Conservation (phyloP, 2,888 invertebrate species). For the Branchellion lobata region DNA sequence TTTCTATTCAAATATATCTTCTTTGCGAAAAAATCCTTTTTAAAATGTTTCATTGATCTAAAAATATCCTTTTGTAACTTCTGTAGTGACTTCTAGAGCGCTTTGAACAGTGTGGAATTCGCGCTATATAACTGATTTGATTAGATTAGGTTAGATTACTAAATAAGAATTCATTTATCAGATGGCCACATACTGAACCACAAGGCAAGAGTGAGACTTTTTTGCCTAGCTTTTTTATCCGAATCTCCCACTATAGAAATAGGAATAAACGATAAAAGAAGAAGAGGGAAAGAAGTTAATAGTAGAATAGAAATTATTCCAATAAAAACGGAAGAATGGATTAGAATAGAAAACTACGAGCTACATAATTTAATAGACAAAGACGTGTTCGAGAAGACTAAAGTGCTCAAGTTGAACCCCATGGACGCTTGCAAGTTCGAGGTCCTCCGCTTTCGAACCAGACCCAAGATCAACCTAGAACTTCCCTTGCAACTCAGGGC, state of each 20-base stretch:
- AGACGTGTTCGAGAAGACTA: conserved; percentile 76
- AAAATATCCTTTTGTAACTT: too few relatives aligned
- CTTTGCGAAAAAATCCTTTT: too few relatives aligned
- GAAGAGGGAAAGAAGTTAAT: conserved; percentile 98
- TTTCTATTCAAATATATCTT: not conserved
- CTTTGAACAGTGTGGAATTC: too few relatives aligned
- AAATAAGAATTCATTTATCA: too few relatives aligned
- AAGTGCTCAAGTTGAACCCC: conserved; percentile 69
- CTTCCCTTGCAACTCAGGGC: conserved; percentile 91
- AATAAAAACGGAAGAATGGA: conserved; percentile 91
- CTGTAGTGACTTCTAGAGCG: too few relatives aligned
- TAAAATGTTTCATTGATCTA: too few relatives aligned
- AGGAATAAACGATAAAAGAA: conserved; percentile 91
- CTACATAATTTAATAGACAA: conserved; percentile 91
- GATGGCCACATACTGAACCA: conserved; percentile 66
- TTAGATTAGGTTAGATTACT: too few relatives aligned
- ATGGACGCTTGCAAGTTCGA: conserved; percentile 97
- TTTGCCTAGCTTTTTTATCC: conserved; percentile 92
- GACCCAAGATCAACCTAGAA: conserved; percentile 72
- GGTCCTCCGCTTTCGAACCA: conserved; percentile 86
- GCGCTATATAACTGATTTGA: too few relatives aligned
- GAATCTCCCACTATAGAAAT: conserved; percentile 91
- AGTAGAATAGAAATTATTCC: conserved; percentile 98
- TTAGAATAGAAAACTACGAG: conserved; percentile 86
- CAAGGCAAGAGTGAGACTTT: conserved; percentile 88